These are phyloP conservation scores for Heliocidaris erythrogramma DNA, from an alignment of 35 echinoderm and acorn worm species.

Conservation along the genomic window DNA sequence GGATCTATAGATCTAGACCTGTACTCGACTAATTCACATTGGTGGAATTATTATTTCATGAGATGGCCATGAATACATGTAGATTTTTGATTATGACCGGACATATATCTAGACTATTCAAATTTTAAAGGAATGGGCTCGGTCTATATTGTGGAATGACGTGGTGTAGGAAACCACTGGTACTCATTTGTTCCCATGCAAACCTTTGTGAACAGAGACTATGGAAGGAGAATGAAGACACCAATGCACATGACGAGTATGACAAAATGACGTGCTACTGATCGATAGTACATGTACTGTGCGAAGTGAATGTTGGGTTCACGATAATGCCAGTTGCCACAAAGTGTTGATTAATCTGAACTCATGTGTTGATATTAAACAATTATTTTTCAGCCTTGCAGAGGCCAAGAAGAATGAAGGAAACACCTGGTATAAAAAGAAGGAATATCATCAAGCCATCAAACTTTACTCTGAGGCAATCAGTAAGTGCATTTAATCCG, in stretches of 20 bases:
- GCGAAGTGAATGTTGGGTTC: background rate
- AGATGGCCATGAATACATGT: too few relatives aligned
- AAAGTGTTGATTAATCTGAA: background rate
- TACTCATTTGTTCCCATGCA: too few relatives aligned
- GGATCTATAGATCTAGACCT: too few relatives aligned
- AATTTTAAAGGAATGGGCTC: too few relatives aligned
- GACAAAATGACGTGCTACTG: background rate
- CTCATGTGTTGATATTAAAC: background rate
- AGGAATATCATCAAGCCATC: constrained; percentile 83
- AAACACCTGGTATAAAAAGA: constrained; percentile 79
- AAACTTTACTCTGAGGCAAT: constrained; percentile 90
- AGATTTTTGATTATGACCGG: too few relatives aligned
- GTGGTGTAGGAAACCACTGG: too few relatives aligned
- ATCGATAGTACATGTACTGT: background rate
- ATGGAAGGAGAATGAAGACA: too few relatives aligned
- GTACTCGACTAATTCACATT: too few relatives aligned
- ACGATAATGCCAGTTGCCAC: background rate
- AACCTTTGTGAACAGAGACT: too few relatives aligned
- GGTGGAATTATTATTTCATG: too few relatives aligned
- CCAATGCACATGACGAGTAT: background rate
- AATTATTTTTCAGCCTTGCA: constrained; percentile 62
- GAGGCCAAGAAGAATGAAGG: constrained; percentile 97
- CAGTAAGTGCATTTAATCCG: constrained; percentile 71
- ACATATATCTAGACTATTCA: too few relatives aligned
- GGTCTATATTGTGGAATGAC: too few relatives aligned